Evolutionary conservation across 2,797 vertebrate genomes (phyloP).

Genomic region (Darevskia nairensis): DNA sequence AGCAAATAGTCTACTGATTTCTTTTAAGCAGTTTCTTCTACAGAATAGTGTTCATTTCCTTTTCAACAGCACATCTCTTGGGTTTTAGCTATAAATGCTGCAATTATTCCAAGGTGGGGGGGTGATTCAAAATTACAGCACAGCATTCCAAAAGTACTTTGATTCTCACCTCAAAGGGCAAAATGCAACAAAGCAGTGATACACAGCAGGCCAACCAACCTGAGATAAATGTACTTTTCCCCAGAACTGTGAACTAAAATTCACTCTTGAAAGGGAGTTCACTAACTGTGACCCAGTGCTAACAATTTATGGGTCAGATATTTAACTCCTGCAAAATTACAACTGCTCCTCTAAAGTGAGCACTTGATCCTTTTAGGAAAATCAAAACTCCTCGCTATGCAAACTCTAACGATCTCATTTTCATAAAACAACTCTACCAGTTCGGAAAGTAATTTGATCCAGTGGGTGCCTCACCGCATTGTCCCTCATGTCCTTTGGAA

Average conservation of each 20-base stretch:
- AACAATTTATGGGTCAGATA: neutral
- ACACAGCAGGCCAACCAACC: neutral
- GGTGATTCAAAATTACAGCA: neutral
- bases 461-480: neutral
- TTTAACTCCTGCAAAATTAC: conserved; percentile 5
- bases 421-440: no score
- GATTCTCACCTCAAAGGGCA: conserved; percentile 14
- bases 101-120: conserved; percentile 16
- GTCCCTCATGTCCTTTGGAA: neutral
- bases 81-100: neutral
- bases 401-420: neutral
- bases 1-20: neutral
- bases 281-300: neutral
- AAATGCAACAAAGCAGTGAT: neutral
- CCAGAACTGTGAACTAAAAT: neutral
- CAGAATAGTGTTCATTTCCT: neutral
- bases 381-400: neutral
- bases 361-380: neutral
- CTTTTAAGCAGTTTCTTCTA: neutral
- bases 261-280: neutral
- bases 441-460: neutral
- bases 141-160: conserved; percentile 9
- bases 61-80: neutral
- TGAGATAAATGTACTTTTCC: neutral
- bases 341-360: neutral